phyloP scores from a whole-genome alignment of 2,113 vertebrate species.

The Tauraco erythrolophus region DNA sequence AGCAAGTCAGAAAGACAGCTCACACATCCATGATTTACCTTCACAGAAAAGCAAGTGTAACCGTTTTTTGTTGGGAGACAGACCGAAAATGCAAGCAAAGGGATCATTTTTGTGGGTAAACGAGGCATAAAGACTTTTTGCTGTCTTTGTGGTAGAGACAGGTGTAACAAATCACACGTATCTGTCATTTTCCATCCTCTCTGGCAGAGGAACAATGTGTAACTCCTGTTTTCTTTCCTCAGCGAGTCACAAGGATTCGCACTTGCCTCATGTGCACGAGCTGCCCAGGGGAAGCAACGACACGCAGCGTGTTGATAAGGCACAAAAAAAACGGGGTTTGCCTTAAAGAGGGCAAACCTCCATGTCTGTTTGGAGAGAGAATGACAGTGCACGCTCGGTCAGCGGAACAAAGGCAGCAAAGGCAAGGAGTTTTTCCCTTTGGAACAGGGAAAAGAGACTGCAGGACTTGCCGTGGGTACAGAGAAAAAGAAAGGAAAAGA shows the following conservation, averaged over 20 bases:
- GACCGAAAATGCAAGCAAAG: not conserved
- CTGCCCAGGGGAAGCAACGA: not conserved
- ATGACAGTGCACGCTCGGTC: not conserved
- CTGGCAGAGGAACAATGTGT: not conserved
- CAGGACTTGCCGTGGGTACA: not conserved
- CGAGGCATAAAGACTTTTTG: not conserved
- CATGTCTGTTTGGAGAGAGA: not conserved
- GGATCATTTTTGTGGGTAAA: not conserved
- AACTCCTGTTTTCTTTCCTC: not conserved
- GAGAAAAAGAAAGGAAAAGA: no score
- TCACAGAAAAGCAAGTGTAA: not conserved
- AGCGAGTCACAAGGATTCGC: not conserved
- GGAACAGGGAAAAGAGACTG: not conserved
- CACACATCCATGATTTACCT: rapidly evolving
- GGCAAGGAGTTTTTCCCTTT: not conserved
- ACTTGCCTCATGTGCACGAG: not conserved
- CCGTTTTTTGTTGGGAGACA: not conserved
- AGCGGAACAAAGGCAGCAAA: not conserved
- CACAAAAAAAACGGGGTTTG: not conserved
- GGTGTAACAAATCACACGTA: rapidly evolving
- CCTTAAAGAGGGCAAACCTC: not conserved
- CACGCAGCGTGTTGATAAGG: not conserved
- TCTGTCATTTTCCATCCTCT: not conserved
- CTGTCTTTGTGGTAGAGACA: not conserved
- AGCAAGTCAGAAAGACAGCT: not conserved